Evolutionary conservation across 2,113 vertebrate genomes (phyloP).

Genomic region (Antechinus flavipes): DNA sequence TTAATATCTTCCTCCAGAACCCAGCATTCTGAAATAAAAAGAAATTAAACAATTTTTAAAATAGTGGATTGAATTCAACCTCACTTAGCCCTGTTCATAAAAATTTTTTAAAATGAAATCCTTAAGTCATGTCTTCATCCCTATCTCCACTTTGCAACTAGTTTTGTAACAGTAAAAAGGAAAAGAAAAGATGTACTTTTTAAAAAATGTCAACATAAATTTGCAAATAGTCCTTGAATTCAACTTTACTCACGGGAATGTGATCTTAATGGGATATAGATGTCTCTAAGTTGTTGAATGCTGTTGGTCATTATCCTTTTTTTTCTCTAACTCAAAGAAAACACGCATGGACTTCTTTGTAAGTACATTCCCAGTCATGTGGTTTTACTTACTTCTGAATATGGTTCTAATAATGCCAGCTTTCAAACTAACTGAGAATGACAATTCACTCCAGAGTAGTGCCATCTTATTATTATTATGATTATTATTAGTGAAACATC

Average conservation of each 20-base stretch:
- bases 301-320: slow-evolving; percentile 76
- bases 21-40: neutral
- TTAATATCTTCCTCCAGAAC: neutral
- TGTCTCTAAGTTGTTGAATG: slow-evolving; percentile 72
- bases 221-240: slow-evolving; percentile 67
- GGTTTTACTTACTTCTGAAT: slow-evolving; percentile 80
- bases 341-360: slow-evolving; percentile 72
- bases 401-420: slow-evolving; percentile 78
- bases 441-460: slow-evolving; percentile 48
- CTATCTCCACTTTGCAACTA: slow-evolving; percentile 4
- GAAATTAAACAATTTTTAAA: neutral
- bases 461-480: slow-evolving; percentile 39
- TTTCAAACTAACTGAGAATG: slow-evolving; percentile 73
- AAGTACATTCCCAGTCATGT: slow-evolving; percentile 72
- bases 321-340: slow-evolving; percentile 68
- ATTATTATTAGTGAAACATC: slow-evolving; percentile 65
- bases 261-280: slow-evolving; percentile 68
- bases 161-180: slow-evolving; percentile 43
- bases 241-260: slow-evolving; percentile 66
- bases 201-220: slow-evolving; percentile 53
- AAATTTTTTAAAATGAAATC: neutral
- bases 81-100: neutral
- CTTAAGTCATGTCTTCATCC: neutral
- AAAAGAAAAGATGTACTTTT: slow-evolving; percentile 52
- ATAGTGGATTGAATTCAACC: neutral